A percentile compares a stretch with the other conserved stretches of the same genome.
phyloP scores from a whole-genome alignment of 2,888 invertebrate genomes.

The Vanessa cardui region DNA sequence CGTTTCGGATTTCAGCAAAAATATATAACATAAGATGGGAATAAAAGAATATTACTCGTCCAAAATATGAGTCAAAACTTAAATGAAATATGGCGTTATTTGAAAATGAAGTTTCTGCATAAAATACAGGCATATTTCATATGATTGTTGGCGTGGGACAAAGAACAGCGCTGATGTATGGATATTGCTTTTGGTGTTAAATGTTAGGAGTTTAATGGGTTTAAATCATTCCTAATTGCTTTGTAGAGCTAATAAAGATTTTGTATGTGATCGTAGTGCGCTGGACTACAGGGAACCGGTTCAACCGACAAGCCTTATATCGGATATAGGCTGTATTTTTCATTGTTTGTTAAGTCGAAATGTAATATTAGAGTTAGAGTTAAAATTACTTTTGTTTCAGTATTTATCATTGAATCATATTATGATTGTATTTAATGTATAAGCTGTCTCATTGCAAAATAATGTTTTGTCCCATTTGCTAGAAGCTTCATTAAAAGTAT shows the following conservation, averaged over 20 bases:
- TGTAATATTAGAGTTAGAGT: not conserved
- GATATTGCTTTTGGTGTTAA: conserved; percentile 11
- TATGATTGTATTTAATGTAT: too few relatives aligned
- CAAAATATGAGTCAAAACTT: too few relatives aligned
- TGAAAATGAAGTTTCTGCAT: not conserved
- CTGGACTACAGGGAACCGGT: not conserved
- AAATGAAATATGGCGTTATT: not conserved
- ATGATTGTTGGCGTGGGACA: conserved; percentile 10
- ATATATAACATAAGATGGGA: not conserved
- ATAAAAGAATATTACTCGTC: too few relatives aligned
- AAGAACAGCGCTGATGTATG: conserved; percentile 11
- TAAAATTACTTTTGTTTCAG: too few relatives aligned
- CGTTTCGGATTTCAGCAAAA: too few relatives aligned
- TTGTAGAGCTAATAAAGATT: conserved; percentile 3
- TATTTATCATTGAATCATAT: too few relatives aligned
- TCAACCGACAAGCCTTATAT: too few relatives aligned
- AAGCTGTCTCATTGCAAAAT: too few relatives aligned
- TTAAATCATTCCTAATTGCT: conserved; percentile 12
- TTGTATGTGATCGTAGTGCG: not conserved
- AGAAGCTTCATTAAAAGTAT: too few relatives aligned
- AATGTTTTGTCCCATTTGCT: too few relatives aligned
- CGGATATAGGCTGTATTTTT: too few relatives aligned
- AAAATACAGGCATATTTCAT: conserved; percentile 11
- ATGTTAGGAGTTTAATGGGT: not conserved
- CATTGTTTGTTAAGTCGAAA: not conserved